Percentiles rank a stretch among this genome's conserved stretches.
These are phyloP conservation scores for Nothocercus julius DNA, from an alignment of 2,113 vertebrate species.

Conservation along the genomic window DNA sequence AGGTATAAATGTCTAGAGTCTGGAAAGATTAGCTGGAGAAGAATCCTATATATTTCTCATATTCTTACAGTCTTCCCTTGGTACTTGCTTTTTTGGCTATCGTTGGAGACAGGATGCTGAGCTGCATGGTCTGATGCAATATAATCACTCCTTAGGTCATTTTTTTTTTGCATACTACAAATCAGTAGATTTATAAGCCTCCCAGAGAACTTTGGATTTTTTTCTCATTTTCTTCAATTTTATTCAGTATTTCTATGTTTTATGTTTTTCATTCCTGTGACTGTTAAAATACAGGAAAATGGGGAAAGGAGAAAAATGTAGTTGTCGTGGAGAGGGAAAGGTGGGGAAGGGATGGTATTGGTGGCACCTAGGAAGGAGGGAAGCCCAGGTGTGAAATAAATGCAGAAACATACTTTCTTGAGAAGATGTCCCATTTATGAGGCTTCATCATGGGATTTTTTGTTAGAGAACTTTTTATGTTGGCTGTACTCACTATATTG, in stretches of 20 bases:
- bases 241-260: not conserved
- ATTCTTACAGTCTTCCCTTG: not conserved
- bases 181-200: not conserved
- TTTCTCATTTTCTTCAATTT: not conserved
- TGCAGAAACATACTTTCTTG: not conserved
- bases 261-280: not conserved
- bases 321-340: not conserved
- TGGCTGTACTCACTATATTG: not conserved
- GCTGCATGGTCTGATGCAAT: rapidly evolving
- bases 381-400: not conserved
- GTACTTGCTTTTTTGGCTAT: not conserved
- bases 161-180: not conserved
- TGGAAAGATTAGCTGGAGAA: not conserved
- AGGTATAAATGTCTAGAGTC: not conserved
- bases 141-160: not conserved
- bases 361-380: not conserved
- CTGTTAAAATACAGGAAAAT: not conserved
- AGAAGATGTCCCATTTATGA: rapidly evolving
- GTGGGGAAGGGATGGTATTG: not conserved
- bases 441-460: not conserved
- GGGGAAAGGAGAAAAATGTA: not conserved
- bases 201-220: not conserved
- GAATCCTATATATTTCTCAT: not conserved
- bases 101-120: not conserved
- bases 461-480: not conserved